Base-by-base conservation (phyloP, 2,113 vertebrate genomes). In the Eptesicus fuscus region DNA sequence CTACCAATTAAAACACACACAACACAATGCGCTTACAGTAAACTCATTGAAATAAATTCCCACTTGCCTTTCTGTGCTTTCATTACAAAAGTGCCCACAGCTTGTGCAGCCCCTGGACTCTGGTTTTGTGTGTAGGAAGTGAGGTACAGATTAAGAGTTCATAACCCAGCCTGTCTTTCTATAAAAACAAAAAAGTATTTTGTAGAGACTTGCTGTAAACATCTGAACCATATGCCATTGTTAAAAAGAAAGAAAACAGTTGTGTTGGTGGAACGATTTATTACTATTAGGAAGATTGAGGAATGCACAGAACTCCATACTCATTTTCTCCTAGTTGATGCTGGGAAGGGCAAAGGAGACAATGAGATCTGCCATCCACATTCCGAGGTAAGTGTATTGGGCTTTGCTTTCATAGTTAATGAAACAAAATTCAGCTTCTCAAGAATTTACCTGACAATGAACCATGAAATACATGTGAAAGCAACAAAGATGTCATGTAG, bases 11-110 rank as follows among this genome's bases (percentile, higher is more conserved):
- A 98, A 97, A 94, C 73, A 86, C 77, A 78, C 77, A 78, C 69
- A 63, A 51, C 67, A 53, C 69, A 89, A 30, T 59, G 83, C 49
- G 18, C 88, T 91, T 95, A 95, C 96, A 93, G 92, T 97, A 97
- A 97, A 87, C 87, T 95, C 96, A 95, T 96, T 97, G 96, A 98
- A 97, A 97, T 97, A 96, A 97, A 97, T 96, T 98, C 96, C 86
- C 77, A 93, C 97, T 85, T 28, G 76, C 82, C 74, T 93, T 96
- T 84, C 53, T 61, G 23, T 61, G 59, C 59, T 61, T 61, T 61
- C 59, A 61, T 61, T 61, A 61, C 59, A 61, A 61, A 67, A 78
- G 80, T 90, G 92, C 90, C 97, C 22, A 0, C 82, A 95, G 97
- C 87, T 95, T 95, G 89, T n/a, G 35, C 53, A 86, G 93, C 73